Evolutionary conservation across 2,888 invertebrate genomes (phyloP).

Genomic region (Perizoma affinitatum): DNA sequence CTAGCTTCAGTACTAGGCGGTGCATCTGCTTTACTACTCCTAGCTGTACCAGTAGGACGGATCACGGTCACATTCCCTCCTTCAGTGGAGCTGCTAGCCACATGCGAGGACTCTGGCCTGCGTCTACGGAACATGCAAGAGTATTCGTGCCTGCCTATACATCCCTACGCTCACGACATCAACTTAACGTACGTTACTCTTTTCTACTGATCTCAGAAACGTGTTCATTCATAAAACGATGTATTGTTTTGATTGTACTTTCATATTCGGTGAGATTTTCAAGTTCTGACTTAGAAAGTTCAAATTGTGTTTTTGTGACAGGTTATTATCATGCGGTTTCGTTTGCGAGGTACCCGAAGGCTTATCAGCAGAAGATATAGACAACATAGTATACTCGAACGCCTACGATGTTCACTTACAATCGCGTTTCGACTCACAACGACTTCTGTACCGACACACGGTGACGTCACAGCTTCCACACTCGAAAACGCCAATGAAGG

Average conservation of each 20-base stretch:
- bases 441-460: constrained; percentile 72
- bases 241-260: neutral
- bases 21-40: constrained; percentile 86
- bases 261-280: neutral
- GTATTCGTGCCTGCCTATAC: constrained; percentile 75
- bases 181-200: constrained; percentile 71
- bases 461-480: constrained; percentile 59
- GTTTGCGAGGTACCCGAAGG: constrained; percentile 79
- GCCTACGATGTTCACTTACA: constrained; percentile 83
- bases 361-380: constrained; percentile 68
- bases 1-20: constrained; percentile 88
- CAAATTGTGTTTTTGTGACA: constrained; percentile 43
- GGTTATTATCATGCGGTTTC: constrained; percentile 84
- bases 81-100: constrained; percentile 83
- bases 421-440: constrained; percentile 61
- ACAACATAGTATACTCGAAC: constrained; percentile 74
- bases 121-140: constrained; percentile 72
- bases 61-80: constrained; percentile 87
- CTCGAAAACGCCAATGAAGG: constrained; percentile 65
- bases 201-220: neutral
- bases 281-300: neutral
- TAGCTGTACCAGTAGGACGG: constrained; percentile 89
- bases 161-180: constrained; percentile 74
- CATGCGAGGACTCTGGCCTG: constrained; percentile 71
- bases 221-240: neutral